phyloP scores from a whole-genome alignment of 1,140 invertebrate genomes.

The Maconellicoccus hirsutus region DNA sequence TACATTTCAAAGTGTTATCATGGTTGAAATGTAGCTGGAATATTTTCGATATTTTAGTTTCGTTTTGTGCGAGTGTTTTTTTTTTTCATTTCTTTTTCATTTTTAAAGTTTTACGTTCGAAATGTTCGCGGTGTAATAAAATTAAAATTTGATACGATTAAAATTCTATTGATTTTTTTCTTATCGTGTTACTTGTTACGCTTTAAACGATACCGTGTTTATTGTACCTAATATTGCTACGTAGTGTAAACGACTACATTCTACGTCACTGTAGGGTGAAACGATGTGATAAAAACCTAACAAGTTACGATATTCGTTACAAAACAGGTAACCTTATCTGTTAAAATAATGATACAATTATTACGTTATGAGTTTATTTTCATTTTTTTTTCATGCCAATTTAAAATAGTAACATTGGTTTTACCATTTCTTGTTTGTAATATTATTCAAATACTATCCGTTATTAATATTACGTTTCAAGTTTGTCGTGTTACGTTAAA shows the following conservation, averaged over 20 bases:
- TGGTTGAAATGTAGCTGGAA: not conserved
- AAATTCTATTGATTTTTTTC: not conserved
- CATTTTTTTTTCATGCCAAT: not conserved
- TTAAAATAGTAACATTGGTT: not conserved
- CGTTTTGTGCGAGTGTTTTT: not conserved
- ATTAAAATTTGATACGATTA: not conserved
- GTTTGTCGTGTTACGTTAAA: not conserved
- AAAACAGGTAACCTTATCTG: slow-evolving; percentile 8
- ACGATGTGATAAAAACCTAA: slow-evolving; percentile 4
- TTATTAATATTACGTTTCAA: not conserved
- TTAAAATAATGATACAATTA: slow-evolving; percentile 1
- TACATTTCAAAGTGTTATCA: slow-evolving; percentile 1
- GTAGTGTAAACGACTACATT: not conserved
- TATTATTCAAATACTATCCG: not conserved
- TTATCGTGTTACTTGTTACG: not conserved
- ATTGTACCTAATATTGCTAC: not conserved
- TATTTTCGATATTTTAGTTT: not conserved
- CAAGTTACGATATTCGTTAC: slow-evolving; percentile 4
- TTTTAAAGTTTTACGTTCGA: not conserved
- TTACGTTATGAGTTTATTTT: not conserved
- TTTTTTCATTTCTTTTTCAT: not conserved
- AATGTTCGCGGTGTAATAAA: not conserved
- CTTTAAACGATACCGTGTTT: not conserved
- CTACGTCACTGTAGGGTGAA: not conserved
- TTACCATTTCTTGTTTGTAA: not conserved